These are phyloP conservation scores for Aradophagus sp. DNA, from an alignment of 1,140 invertebrate species.

Conservation along the genomic window DNA sequence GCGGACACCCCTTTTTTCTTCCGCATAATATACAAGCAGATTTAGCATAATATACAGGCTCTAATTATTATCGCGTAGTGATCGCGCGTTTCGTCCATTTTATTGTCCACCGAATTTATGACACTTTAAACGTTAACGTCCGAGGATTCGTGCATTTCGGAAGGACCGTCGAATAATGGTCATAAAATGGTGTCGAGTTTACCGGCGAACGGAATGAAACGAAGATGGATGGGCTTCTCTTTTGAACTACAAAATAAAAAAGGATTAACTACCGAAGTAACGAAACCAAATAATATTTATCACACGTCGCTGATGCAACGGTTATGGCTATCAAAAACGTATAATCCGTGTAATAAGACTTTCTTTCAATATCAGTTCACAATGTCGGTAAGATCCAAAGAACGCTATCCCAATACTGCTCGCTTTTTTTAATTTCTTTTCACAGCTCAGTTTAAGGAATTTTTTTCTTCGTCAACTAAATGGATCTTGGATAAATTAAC, in stretches of 20 bases:
- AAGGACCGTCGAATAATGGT: constrained; percentile 56
- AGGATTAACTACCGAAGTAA: constrained; percentile 53
- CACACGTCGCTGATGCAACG: constrained; percentile 34
- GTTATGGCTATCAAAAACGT: constrained; percentile 47
- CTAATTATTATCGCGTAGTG: constrained; percentile 53
- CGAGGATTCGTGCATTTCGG: constrained; percentile 49
- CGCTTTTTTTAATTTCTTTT: too few species aligned
- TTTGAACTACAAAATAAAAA: constrained; percentile 52
- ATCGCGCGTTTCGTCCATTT: constrained; percentile 36
- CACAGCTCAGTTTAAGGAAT: too few species aligned
- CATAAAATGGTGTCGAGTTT: constrained; percentile 51
- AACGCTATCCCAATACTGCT: too few species aligned
- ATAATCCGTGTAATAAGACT: constrained; percentile 43
- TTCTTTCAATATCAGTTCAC: too few species aligned
- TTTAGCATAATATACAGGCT: constrained; percentile 57
- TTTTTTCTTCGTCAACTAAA: too few species aligned
- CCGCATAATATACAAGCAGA: constrained; percentile 46
- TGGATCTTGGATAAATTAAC: too few species aligned
- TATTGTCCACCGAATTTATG: constrained; percentile 55
- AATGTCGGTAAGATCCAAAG: too few species aligned
- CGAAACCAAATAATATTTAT: constrained; percentile 53
- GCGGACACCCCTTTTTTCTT: constrained; percentile 26
- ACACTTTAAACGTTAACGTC: constrained; percentile 45
- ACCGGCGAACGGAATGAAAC: constrained; percentile 40
- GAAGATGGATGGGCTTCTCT: constrained; percentile 51